These are phyloP conservation scores for Psittacus erithacus DNA, from an alignment of 2,113 vertebrate species.

Conservation along the genomic window DNA sequence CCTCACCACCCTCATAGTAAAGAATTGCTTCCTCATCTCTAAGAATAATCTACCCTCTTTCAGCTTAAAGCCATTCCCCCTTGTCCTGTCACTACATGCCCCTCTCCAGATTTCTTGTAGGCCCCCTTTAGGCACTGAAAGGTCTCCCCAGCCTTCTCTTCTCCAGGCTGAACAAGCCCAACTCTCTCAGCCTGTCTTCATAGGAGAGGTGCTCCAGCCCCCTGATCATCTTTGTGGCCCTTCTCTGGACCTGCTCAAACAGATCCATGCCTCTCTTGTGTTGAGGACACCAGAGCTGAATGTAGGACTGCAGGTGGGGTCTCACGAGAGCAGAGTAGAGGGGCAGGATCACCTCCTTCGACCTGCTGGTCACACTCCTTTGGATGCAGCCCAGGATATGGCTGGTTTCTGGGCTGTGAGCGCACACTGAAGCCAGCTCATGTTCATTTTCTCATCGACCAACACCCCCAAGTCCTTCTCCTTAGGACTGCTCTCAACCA, in stretches of 20 bases:
- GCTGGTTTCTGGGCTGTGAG: not conserved
- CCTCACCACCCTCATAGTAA: not conserved
- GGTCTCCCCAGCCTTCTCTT: not conserved
- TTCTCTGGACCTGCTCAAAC: not conserved
- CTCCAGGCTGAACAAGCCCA: not conserved
- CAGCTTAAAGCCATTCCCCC: not conserved
- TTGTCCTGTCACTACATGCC: not conserved
- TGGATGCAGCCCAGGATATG: not conserved
- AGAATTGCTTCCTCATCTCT: not conserved
- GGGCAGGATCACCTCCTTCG: not conserved
- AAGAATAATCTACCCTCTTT: not conserved
- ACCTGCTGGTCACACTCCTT: not conserved
- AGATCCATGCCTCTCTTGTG: not conserved
- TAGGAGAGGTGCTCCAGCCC: not conserved
- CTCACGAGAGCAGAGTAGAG: not conserved
- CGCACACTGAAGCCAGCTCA: not conserved
- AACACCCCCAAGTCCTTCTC: not conserved
- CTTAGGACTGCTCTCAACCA: not conserved
- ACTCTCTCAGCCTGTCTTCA: not conserved
- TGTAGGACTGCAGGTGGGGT: not conserved
- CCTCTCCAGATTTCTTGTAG: not conserved
- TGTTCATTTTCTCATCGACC: not conserved
- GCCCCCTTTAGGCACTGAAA: not conserved
- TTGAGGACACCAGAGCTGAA: not conserved
- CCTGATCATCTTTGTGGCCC: not conserved